A percentile compares a stretch with the other conserved stretches of the same genome.
phyloP scores from a whole-genome alignment of 2,888 invertebrate species.

The Notocelia uddmanniana region DNA sequence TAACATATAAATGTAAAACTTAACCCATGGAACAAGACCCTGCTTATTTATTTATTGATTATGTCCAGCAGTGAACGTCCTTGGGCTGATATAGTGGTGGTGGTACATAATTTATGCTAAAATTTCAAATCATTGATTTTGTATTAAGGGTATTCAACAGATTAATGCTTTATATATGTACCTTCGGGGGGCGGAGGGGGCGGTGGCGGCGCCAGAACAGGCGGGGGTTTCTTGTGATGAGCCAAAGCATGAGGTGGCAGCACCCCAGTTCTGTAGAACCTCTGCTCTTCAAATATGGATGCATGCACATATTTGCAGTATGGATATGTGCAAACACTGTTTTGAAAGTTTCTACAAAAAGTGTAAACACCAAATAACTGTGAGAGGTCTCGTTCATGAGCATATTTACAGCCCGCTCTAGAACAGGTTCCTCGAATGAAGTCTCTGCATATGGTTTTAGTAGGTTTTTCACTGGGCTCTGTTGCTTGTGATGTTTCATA shows the following conservation, averaged over 20 bases:
- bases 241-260: constrained; percentile 64
- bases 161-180: neutral
- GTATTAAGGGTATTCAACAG: too few species aligned
- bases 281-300: constrained; percentile 69
- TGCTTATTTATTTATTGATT: too few species aligned
- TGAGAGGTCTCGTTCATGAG: constrained; percentile 64
- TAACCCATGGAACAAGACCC: too few species aligned
- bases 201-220: constrained; percentile 1
- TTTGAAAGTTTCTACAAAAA: constrained; percentile 73
- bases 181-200: constrained; percentile 8
- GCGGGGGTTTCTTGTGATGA: constrained; percentile 59
- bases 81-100: too few species aligned
- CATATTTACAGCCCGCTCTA: constrained; percentile 62
- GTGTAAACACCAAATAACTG: constrained; percentile 67
- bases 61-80: too few species aligned
- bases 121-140: too few species aligned
- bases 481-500: neutral
- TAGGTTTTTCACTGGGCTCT: constrained; percentile 9
- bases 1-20: too few species aligned
- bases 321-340: constrained; percentile 59
- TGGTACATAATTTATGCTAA: too few species aligned
- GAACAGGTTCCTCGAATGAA: constrained; percentile 68
- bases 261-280: constrained; percentile 64
- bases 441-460: constrained; percentile 64
- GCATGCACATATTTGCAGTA: constrained; percentile 73